A percentile compares a stretch with the other conserved stretches of the same genome.
Evolutionary conservation across 2,797 vertebrate species (phyloP).

Genomic region (Echiichthys vipera): DNA sequence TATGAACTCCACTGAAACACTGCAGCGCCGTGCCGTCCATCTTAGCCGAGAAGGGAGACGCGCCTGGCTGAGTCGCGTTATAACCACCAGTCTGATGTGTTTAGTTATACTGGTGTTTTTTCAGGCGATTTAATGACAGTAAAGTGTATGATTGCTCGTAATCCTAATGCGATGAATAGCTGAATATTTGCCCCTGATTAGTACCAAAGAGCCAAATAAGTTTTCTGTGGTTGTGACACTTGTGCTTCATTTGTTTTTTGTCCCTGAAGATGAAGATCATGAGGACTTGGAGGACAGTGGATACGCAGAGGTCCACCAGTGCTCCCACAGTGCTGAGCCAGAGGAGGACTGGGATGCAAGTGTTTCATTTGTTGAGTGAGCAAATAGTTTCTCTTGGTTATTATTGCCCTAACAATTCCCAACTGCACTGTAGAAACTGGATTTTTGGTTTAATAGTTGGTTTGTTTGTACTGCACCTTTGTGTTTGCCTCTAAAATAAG

Average conservation of each 20-base stretch:
- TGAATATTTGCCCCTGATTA: too few species aligned
- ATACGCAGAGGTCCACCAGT: slow-evolving; percentile 21
- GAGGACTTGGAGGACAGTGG: slow-evolving; percentile 51
- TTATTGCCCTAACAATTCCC: background rate
- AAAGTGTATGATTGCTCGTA: too few species aligned
- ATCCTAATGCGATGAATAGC: too few species aligned
- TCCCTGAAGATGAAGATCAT: slow-evolving; percentile 45
- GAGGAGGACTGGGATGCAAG: slow-evolving; percentile 79
- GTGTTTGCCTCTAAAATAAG: slow-evolving; percentile 2
- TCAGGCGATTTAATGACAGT: too few species aligned
- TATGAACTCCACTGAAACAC: too few species aligned
- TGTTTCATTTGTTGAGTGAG: slow-evolving; percentile 28
- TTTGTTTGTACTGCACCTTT: background rate
- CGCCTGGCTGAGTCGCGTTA: too few species aligned
- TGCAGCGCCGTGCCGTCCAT: too few species aligned
- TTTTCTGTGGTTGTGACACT: background rate
- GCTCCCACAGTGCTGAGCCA: slow-evolving; percentile 12
- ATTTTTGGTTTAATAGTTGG: slow-evolving; percentile 8
- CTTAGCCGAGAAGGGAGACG: too few species aligned
- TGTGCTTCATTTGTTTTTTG: slow-evolving; percentile 28
- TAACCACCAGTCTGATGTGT: too few species aligned
- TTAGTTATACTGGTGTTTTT: too few species aligned
- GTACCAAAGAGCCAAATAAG: too few species aligned
- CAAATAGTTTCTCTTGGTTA: background rate
- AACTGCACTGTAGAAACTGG: background rate